Evolutionary conservation across 2,888 invertebrate genomes (phyloP), one percentile per base, ranked within the genome.

Genomic region (Helicoverpa assulta): DNA sequence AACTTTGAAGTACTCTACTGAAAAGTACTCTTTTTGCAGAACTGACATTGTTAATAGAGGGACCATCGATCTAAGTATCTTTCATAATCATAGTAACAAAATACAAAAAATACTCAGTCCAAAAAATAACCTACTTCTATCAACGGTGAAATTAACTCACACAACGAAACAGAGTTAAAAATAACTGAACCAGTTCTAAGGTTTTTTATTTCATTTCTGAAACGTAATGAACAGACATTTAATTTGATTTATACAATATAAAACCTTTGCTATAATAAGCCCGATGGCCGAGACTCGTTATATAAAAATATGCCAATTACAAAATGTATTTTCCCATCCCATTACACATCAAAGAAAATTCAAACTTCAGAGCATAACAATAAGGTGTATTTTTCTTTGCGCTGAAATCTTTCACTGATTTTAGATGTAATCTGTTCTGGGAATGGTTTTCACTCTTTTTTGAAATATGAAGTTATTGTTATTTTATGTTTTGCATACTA

Each of bases 201-300:
- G 16, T 43, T 16, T 43, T 43, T 43, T 12, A 16, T 43, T 43
- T 43, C 12, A 33, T 33, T 33, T 10, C 33, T 10, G 47, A 47
- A 47, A 47, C 47, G 47, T 47, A n/a, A 47, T 47, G n/a, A 47
- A 47, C 47, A 47, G 47, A 47, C 47, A 47, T 47, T 47, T 47
- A 47, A 47, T 47, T 47, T 47, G 47, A 47, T 47, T 47, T 47
- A 47, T 47, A n/a, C 5, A 47, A 47, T n/a, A 47, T 7, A n/a
- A n/a, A 47, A 47, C 47, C 47, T 47, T 47, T 47, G 47, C 47
- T n/a, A 47, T 47, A n/a, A 47, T 47, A 47, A 47, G 47, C 47
- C n/a, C 47, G 1, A 47, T 47, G 47, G 47, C 47, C 47, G 47
- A 47, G n/a, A n/a, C 47, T 47, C 47, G 47, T 47, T 12, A 16